Conservation (phyloP, 2,797 vertebrate species). For the Crocidura indochinensis region DNA sequence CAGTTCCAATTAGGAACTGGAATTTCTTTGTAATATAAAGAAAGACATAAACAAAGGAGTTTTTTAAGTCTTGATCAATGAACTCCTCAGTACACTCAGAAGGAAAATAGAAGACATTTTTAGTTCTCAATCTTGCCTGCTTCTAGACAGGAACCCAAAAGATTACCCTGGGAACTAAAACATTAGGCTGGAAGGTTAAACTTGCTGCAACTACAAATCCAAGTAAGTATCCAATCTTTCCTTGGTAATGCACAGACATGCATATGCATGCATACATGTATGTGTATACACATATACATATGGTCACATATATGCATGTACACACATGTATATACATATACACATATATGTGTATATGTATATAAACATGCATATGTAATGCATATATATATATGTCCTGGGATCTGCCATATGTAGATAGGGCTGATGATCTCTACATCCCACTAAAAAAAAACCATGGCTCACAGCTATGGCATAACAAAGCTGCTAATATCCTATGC, state of each 20-base stretch:
- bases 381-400: not conserved
- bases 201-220: slow-evolving; percentile 23
- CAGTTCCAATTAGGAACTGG: not conserved
- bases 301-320: no score
- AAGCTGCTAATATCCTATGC: slow-evolving; percentile 15
- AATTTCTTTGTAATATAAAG: not conserved
- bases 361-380: no score
- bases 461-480: slow-evolving; percentile 28
- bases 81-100: not conserved
- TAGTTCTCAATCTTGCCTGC: not conserved
- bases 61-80: slow-evolving; percentile 18
- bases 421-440: no score
- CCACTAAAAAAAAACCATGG: not conserved
- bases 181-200: slow-evolving; percentile 24
- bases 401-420: not conserved
- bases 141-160: not conserved
- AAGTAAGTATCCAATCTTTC: not conserved
- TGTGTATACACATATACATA: no score
- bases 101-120: slow-evolving; percentile 1
- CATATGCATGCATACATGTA: no score
- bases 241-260: not conserved
- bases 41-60: not conserved
- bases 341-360: no score
- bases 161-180: slow-evolving; percentile 31
- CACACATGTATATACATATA: no score